Percentiles rank a stretch among this genome's conserved stretches.
These are phyloP conservation scores for Chrysochloris asiatica DNA, from an alignment of 2,113 vertebrate genomes.

Conservation along the genomic window DNA sequence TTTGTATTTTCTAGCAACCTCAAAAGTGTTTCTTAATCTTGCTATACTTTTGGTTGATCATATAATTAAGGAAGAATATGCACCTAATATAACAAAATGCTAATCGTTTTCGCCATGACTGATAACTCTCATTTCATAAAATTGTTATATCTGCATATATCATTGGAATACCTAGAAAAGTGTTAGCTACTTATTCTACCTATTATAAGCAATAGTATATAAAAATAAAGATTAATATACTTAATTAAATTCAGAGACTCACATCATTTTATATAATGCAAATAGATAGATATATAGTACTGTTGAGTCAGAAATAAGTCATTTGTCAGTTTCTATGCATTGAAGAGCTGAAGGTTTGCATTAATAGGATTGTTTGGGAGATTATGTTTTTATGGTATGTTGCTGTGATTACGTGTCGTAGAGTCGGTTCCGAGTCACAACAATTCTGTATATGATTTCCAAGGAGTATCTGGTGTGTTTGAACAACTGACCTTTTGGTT, in stretches of 20 bases:
- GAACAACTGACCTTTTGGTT: no score
- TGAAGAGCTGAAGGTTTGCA: neutral
- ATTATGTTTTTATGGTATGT: neutral
- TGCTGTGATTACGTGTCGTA: no score
- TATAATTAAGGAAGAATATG: neutral
- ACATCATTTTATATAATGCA: neutral
- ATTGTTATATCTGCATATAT: neutral
- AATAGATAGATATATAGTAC: neutral
- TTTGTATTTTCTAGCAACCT: neutral
- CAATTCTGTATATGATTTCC: no score
- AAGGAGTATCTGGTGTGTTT: no score
- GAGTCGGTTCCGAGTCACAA: no score
- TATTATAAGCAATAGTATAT: neutral
- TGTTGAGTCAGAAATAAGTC: neutral
- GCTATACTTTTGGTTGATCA: neutral
- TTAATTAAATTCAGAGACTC: slow-evolving; percentile 13
- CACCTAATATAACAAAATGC: neutral
- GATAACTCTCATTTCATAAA: neutral
- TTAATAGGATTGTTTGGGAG: neutral
- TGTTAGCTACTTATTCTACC: neutral
- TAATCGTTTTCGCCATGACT: neutral
- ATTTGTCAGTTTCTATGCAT: neutral
- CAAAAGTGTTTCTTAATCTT: slow-evolving; percentile 3
- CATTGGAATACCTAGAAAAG: neutral
- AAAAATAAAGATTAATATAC: slow-evolving; percentile 1